Conservation (phyloP, 2,888 invertebrate species). For the Drosophila diplacantha region DNA sequence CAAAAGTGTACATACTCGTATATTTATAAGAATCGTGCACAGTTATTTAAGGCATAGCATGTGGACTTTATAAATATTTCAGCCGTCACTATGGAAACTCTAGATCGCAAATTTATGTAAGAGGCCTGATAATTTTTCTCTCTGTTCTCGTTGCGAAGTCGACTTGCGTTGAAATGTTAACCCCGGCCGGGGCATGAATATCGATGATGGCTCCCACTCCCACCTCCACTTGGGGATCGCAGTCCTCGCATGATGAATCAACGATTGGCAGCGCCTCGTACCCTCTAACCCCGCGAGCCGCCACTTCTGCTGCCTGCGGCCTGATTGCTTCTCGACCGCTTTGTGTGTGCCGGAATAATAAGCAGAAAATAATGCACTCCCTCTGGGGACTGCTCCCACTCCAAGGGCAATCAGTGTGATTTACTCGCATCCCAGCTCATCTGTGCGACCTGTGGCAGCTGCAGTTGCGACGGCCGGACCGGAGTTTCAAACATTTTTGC, state of each 20-base stretch:
- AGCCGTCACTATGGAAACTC: background rate
- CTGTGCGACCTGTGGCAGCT: conserved; percentile 37
- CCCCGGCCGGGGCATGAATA: conserved; percentile 43
- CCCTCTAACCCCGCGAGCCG: conserved; percentile 2
- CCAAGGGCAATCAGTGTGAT: conserved; percentile 52
- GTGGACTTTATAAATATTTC: background rate
- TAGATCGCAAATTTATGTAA: no score
- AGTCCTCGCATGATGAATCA: conserved; percentile 41
- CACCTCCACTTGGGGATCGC: background rate
- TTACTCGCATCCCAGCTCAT: conserved; percentile 41
- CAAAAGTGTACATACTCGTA: background rate
- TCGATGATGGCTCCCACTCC: conserved; percentile 42
- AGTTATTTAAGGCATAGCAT: background rate
- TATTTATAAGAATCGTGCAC: background rate
- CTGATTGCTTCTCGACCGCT: conserved; percentile 41
- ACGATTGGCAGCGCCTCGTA: conserved; percentile 26
- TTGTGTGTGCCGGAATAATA: conserved; percentile 52
- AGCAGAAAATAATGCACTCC: conserved; percentile 67
- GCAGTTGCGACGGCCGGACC: conserved; percentile 20
- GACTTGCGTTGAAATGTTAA: conserved; percentile 24
- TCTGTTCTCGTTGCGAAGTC: conserved; percentile 9
- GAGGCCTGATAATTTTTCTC: background rate
- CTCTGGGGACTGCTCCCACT: conserved; percentile 42
- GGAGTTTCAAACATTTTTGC: conserved; percentile 30
- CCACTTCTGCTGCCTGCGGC: background rate